These are phyloP conservation scores for Drosophila bocqueti DNA, from an alignment of 1,140 invertebrate species.

Conservation along the genomic window DNA sequence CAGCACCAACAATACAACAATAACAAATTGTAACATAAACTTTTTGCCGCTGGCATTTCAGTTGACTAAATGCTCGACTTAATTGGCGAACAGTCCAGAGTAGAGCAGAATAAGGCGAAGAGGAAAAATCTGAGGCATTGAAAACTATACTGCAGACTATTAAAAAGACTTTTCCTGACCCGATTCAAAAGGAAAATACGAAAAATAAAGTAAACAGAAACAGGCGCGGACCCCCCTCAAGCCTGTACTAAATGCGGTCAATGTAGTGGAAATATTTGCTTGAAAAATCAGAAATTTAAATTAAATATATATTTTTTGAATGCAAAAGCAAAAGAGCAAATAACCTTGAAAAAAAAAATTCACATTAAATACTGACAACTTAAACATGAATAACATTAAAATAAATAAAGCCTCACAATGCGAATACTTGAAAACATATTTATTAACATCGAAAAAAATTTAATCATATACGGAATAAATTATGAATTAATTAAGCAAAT, in stretches of 20 bases:
- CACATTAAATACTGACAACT: not conserved
- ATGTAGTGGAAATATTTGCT: not conserved
- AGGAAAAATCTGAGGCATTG: constrained; percentile 27
- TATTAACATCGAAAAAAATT: not conserved
- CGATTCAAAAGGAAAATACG: constrained; percentile 13
- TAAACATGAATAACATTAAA: constrained; percentile 3
- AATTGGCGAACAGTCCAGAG: constrained; percentile 58
- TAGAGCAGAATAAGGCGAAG: constrained; percentile 1
- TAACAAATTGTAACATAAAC: constrained; percentile 58
- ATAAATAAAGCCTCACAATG: not conserved
- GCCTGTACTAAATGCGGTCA: not conserved
- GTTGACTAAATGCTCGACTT: constrained; percentile 77
- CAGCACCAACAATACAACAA: constrained; percentile 37
- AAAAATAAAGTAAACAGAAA: constrained; percentile 13
- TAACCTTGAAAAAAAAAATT: not conserved
- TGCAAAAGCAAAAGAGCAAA: not conserved
- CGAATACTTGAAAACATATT: constrained; percentile 7
- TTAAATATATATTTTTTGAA: not conserved
- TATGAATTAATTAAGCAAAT: not conserved
- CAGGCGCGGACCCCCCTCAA: not conserved
- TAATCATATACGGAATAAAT: not conserved
- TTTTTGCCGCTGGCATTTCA: constrained; percentile 57
- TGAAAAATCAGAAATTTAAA: not conserved
- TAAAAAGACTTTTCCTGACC: constrained; percentile 23
- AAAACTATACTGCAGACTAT: constrained; percentile 12